phyloP scores from a whole-genome alignment of 2,888 invertebrate species.

The Plagiodera versicolora region DNA sequence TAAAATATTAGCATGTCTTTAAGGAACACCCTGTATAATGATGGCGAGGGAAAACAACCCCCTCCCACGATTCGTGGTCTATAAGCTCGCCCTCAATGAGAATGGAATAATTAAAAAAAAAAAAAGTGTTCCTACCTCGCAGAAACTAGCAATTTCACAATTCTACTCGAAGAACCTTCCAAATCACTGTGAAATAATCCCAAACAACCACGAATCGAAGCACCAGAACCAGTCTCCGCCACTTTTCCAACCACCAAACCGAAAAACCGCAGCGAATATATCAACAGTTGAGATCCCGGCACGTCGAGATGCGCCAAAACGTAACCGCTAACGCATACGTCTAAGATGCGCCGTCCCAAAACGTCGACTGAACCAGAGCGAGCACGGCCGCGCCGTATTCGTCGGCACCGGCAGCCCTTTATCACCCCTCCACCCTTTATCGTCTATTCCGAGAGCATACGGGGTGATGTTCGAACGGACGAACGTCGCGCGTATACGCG shows the following conservation, averaged over 20 bases:
- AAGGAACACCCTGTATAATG: too few species aligned
- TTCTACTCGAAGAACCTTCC: too few species aligned
- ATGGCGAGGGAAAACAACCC: too few species aligned
- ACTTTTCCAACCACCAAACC: constrained; percentile 3
- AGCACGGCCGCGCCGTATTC: constrained; percentile 16
- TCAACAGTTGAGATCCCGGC: constrained; percentile 8
- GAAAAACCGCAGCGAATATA: constrained; percentile 12
- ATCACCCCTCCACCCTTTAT: constrained; percentile 39
- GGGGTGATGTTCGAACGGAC: constrained; percentile 42
- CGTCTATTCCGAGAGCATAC: constrained; percentile 33
- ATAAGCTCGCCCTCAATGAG: too few species aligned
- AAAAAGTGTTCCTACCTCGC: too few species aligned
- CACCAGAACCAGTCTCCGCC: not conserved
- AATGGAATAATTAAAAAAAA: too few species aligned
- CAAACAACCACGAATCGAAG: not conserved
- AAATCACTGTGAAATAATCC: too few species aligned
- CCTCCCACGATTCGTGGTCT: too few species aligned
- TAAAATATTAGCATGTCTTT: too few species aligned
- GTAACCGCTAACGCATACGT: not conserved
- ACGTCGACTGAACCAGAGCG: constrained; percentile 3
- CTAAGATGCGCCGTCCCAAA: too few species aligned
- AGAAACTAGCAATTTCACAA: too few species aligned
- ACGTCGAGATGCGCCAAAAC: constrained; percentile 7
- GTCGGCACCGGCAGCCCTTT: constrained; percentile 37
- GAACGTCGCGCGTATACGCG: constrained; percentile 42